phyloP scores from a whole-genome alignment of 2,888 invertebrate genomes.

The Polyommatus icarus region DNA sequence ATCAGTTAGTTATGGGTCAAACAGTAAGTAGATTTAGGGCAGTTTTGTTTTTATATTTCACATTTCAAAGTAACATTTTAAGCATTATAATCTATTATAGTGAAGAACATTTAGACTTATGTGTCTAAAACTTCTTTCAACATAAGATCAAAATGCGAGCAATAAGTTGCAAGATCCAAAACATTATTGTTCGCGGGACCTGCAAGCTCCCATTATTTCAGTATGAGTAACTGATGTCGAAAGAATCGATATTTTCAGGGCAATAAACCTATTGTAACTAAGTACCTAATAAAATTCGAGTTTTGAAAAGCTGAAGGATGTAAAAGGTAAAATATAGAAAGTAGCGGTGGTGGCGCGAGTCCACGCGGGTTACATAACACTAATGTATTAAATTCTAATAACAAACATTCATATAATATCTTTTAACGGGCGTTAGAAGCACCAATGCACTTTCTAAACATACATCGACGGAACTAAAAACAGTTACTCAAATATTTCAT shows the following conservation, averaged over 20 bases:
- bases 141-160: too few species aligned
- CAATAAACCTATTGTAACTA: not conserved
- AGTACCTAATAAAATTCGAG: not conserved
- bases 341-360: not conserved
- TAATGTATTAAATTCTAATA: constrained; percentile 15
- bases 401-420: constrained; percentile 24
- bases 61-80: too few species aligned
- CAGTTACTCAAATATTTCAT: not conserved
- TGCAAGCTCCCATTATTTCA: not conserved
- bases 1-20: too few species aligned
- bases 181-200: not conserved
- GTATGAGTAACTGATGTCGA: not conserved
- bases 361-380: constrained; percentile 11
- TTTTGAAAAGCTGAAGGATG: constrained; percentile 3
- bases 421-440: not conserved
- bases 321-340: constrained; percentile 16
- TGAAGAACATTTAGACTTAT: too few species aligned
- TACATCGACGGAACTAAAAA: constrained; percentile 2
- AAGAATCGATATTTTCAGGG: constrained; percentile 8
- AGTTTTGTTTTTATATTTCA: too few species aligned
- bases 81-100: too few species aligned
- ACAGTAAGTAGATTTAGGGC: too few species aligned
- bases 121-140: too few species aligned
- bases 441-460: constrained; percentile 25
- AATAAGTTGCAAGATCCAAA: too few species aligned